Base-by-base conservation (phyloP, 2,113 vertebrate species). In the Ammodytes marinus region DNA sequence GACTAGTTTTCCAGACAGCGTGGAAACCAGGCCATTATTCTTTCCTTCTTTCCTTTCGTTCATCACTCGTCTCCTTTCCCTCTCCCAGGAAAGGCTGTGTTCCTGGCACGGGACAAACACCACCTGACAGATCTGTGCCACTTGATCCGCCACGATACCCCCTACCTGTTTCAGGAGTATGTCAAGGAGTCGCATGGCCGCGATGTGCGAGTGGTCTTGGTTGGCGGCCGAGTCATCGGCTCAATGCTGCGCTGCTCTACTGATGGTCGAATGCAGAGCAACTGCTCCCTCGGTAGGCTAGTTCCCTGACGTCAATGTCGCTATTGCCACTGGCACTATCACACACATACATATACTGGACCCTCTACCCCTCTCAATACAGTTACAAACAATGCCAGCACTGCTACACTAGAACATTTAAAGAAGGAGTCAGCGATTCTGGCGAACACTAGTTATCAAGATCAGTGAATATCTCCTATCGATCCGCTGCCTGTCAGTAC, bases 81-180 rank as follows among this genome's bases (percentile, higher is more conserved):
- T 72, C 74, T 67, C 39, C 5, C 85, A 98, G 97, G 97, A 47
- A 98, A 97, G 92, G 97, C 96, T 4, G 97, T 98, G 82, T 97
- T 97, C 93, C 93, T 98, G 81, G 97, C 97, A 46, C 94, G 96
- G 83, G 97, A 98, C 87, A 97, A 98, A 75, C 97, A 96, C 85
- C 97, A 97, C 89, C 95, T 98, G 75, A 93, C 96, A 2, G 97
- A 97, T 88, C 93, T 98, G 88, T 97, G 96, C 86, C 97, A 98
- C 80, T 86, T 98, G 89, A 95, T 98, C 84, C 96, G 97, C 64
- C 97, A 97, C 1, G 97, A 97, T 0, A 96, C 96, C 12, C 97
- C 97, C 60, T 98, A 97, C 94, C 93, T 98, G 72, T 98, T 98
- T 88, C 97, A 98, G 93, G 96, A 98, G 90, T 98, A 98, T 0